These are phyloP conservation scores for Ciconia boyciana DNA, from an alignment of 2,113 vertebrate species.

Conservation along the genomic window DNA sequence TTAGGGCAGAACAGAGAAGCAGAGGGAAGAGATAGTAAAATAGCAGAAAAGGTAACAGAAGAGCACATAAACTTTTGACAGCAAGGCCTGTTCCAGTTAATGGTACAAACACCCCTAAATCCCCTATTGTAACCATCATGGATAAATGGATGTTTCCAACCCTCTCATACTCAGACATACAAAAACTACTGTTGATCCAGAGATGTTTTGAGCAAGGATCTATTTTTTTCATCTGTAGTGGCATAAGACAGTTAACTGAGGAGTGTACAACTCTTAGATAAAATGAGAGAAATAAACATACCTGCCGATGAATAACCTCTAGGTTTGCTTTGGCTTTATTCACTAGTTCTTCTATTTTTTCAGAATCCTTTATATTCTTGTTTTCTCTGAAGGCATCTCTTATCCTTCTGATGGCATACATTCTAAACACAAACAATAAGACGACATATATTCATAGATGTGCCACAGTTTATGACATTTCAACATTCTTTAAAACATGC, in stretches of 20 bases:
- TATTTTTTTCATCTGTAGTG: not conserved
- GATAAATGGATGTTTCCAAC: not conserved
- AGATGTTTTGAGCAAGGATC: not conserved
- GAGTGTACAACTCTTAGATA: not conserved
- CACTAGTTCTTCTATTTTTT: constrained; percentile 78
- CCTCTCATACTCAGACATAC: not conserved
- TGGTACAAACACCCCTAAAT: not conserved
- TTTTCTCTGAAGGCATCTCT: constrained; percentile 94
- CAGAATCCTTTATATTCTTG: constrained; percentile 77
- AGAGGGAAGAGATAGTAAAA: not conserved
- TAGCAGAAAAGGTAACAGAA: not conserved
- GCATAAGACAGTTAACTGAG: not conserved
- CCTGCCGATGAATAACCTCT: constrained; percentile 89
- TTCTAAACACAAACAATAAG: constrained; percentile 74
- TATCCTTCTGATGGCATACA: constrained; percentile 87
- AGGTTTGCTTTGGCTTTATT: constrained; percentile 80
- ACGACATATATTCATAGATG: not conserved
- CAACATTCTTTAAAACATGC: not conserved
- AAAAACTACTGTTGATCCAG: not conserved
- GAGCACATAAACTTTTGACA: not conserved
- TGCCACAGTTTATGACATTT: not conserved
- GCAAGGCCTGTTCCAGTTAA: not conserved
- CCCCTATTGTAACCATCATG: not conserved
- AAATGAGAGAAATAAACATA: constrained; percentile 56
- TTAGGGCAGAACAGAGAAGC: not conserved